Conservation (phyloP, 2,888 invertebrate species). For the Phyllotreta cruciferae region DNA sequence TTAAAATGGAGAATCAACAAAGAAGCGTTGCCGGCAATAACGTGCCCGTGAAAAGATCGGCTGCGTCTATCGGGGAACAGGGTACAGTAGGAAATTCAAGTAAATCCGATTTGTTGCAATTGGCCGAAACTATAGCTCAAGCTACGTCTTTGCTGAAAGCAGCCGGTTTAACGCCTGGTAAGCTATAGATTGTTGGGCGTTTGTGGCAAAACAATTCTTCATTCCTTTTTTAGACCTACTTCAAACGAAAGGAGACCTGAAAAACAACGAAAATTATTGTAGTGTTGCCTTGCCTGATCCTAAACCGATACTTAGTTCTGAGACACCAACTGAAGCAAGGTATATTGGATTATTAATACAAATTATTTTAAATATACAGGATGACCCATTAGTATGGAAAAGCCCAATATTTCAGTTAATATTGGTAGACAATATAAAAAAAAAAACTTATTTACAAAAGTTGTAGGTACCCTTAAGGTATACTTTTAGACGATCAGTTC, state of each 20-base stretch:
- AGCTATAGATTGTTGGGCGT: too few species aligned
- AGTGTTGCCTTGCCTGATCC: slow-evolving; percentile 76
- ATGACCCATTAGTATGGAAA: too few species aligned
- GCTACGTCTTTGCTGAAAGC: slow-evolving; percentile 77
- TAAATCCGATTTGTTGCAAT: slow-evolving; percentile 68
- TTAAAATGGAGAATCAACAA: slow-evolving; percentile 67
- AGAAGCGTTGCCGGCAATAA: slow-evolving; percentile 19
- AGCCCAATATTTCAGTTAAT: too few species aligned
- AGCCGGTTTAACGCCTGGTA: slow-evolving; percentile 61
- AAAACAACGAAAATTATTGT: slow-evolving; percentile 59
- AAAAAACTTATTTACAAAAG: too few species aligned
- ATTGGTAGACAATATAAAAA: too few species aligned
- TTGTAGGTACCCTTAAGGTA: too few species aligned
- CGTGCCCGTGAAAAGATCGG: slow-evolving; percentile 10
- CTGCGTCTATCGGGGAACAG: slow-evolving; percentile 9
- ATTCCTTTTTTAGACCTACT: slow-evolving; percentile 37
- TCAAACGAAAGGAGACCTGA: slow-evolving; percentile 40
- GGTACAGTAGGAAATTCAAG: slow-evolving; percentile 47
- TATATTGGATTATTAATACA: slow-evolving; percentile 47
- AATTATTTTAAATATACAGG: background rate
- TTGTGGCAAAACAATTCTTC: too few species aligned
- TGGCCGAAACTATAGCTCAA: slow-evolving; percentile 79
- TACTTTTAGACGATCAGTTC: too few species aligned
- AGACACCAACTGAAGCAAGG: slow-evolving; percentile 71
- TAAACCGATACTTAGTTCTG: slow-evolving; percentile 73